Conservation (phyloP, 2,888 invertebrate genomes). For the Drosophila maculinotata region DNA sequence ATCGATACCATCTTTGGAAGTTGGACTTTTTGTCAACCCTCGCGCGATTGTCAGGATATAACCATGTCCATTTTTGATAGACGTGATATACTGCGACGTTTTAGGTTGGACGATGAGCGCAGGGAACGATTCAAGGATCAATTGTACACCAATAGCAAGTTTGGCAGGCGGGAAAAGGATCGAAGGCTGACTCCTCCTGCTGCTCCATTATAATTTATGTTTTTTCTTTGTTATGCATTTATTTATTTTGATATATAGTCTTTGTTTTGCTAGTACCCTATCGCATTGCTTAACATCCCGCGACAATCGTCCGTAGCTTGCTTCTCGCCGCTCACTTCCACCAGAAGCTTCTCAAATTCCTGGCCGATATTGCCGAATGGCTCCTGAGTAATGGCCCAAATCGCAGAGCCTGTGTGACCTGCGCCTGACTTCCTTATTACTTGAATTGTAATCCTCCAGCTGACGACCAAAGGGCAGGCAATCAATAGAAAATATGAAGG, state of each 20-base stretch:
- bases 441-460: no score
- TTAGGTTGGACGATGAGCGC: constrained; percentile 71
- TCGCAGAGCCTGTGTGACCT: no score
- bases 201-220: neutral
- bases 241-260: constrained; percentile 32
- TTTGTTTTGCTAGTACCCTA: constrained; percentile 3
- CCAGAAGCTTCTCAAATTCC: no score
- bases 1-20: constrained; percentile 83
- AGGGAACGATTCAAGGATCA: constrained; percentile 69
- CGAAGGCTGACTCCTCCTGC: neutral
- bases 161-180: constrained; percentile 28
- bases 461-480: no score
- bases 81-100: constrained; percentile 80
- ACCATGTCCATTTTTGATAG: constrained; percentile 79
- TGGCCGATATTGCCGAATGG: no score
- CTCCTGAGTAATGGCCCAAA: no score
- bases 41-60: constrained; percentile 82
- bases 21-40: constrained; percentile 82
- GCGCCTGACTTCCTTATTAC: no score
- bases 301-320: no score
- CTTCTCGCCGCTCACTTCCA: no score
- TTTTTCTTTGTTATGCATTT: constrained; percentile 13
- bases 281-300: no score
- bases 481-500: no score
- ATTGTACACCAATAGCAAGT: constrained; percentile 52